phyloP scores from a whole-genome alignment of 2,797 vertebrate species.

The Leptatherina wallacei region DNA sequence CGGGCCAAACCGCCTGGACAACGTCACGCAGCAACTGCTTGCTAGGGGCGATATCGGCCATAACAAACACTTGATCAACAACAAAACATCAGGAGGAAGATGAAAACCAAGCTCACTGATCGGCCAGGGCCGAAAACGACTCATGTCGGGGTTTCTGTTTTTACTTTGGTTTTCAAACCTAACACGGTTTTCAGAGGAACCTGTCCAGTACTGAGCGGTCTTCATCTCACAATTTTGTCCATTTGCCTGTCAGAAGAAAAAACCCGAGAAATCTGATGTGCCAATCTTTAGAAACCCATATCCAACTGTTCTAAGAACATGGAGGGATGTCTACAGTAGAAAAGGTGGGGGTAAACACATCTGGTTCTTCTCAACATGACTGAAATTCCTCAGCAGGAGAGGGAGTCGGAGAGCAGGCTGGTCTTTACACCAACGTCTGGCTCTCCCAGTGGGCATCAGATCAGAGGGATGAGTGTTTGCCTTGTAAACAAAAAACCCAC shows the following conservation, averaged over 20 bases:
- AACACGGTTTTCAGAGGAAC: too few species aligned
- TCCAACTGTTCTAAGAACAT: not conserved
- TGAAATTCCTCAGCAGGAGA: conserved; percentile 47
- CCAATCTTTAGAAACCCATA: not conserved
- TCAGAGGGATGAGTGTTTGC: conserved; percentile 27
- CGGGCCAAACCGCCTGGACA: too few species aligned
- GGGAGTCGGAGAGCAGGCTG: conserved; percentile 18
- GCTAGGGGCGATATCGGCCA: too few species aligned
- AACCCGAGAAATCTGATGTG: not conserved
- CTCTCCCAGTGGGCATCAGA: conserved; percentile 13
- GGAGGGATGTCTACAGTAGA: not conserved
- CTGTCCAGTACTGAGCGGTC: too few species aligned
- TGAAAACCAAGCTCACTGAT: too few species aligned
- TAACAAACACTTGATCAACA: too few species aligned
- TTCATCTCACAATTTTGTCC: not conserved
- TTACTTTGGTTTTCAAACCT: too few species aligned
- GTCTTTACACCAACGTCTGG: conserved; percentile 11
- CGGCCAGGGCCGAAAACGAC: too few species aligned
- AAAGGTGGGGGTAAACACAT: conserved; percentile 43
- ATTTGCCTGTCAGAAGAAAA: not conserved
- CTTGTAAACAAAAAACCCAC: conserved; percentile 36
- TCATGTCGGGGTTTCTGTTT: too few species aligned
- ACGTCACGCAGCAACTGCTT: too few species aligned
- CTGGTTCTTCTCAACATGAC: conserved; percentile 58
- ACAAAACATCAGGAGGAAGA: too few species aligned